These are phyloP conservation scores for Pollenia amentaria DNA, from an alignment of 2,888 invertebrate species.

Conservation along the genomic window DNA sequence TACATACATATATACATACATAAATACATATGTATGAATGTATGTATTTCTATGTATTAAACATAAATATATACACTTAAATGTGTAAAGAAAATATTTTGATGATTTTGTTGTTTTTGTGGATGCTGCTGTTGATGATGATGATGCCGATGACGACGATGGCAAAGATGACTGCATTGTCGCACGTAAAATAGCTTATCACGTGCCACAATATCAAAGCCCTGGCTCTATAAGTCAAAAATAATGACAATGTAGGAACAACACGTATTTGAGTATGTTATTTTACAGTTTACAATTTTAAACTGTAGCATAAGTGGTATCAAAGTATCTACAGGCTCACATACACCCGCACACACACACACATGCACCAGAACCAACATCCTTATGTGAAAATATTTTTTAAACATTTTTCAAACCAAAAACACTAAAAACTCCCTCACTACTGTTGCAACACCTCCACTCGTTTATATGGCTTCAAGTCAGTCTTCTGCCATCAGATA, in stretches of 20 bases:
- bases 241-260: constrained; percentile 76
- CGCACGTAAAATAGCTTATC: constrained; percentile 81
- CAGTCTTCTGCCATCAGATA: constrained; percentile 5
- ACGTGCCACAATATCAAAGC: constrained; percentile 77
- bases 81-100: background rate
- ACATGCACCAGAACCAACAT: background rate
- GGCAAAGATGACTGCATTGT: constrained; percentile 72
- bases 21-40: too few species aligned
- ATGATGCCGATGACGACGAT: constrained; percentile 33
- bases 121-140: constrained; percentile 11
- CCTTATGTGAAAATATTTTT: background rate
- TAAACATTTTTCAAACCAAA: background rate
- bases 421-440: background rate
- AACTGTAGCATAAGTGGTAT: constrained; percentile 67
- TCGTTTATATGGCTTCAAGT: constrained; percentile 22
- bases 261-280: constrained; percentile 76
- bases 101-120: constrained; percentile 8
- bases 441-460: background rate
- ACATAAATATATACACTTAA: background rate
- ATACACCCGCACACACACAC: background rate
- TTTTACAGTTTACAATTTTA: constrained; percentile 74
- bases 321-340: constrained; percentile 28
- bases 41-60: too few species aligned
- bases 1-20: too few species aligned
- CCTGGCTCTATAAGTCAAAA: constrained; percentile 77